These are phyloP conservation scores for Eonycteris spelaea DNA, from an alignment of 2,113 vertebrate species.

Conservation along the genomic window DNA sequence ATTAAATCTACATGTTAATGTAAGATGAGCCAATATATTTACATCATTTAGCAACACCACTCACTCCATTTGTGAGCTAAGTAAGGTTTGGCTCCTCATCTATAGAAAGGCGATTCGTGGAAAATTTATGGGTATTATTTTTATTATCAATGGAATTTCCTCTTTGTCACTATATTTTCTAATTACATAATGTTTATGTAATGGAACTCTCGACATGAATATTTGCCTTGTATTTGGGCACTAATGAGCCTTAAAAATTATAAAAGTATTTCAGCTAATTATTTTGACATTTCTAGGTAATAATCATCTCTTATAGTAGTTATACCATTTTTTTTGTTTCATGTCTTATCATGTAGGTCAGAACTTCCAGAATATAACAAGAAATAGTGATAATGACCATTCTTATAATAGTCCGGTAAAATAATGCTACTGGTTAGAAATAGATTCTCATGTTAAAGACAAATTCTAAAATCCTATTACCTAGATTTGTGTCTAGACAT, in stretches of 20 bases:
- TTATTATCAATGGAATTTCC: background rate
- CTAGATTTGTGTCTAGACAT: background rate
- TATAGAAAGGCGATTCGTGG: background rate
- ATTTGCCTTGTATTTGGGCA: background rate
- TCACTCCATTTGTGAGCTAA: background rate
- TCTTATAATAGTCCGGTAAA: background rate
- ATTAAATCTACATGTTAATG: background rate
- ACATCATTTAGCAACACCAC: background rate
- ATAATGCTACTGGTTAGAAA: background rate
- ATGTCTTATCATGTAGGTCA: background rate
- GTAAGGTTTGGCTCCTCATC: background rate
- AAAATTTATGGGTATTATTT: background rate
- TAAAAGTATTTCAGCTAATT: background rate
- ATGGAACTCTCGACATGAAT: background rate
- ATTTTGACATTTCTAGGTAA: conserved; percentile 26
- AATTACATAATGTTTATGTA: background rate
- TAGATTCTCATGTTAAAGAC: background rate
- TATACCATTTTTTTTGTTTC: background rate
- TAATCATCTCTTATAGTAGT: background rate
- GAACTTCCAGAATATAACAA: background rate
- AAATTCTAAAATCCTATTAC: background rate
- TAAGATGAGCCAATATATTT: background rate
- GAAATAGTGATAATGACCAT: background rate
- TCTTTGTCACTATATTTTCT: background rate
- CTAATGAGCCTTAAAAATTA: background rate